Evolutionary conservation across 2,888 invertebrate genomes (phyloP).

Genomic region (Stenichneumon culpator): DNA sequence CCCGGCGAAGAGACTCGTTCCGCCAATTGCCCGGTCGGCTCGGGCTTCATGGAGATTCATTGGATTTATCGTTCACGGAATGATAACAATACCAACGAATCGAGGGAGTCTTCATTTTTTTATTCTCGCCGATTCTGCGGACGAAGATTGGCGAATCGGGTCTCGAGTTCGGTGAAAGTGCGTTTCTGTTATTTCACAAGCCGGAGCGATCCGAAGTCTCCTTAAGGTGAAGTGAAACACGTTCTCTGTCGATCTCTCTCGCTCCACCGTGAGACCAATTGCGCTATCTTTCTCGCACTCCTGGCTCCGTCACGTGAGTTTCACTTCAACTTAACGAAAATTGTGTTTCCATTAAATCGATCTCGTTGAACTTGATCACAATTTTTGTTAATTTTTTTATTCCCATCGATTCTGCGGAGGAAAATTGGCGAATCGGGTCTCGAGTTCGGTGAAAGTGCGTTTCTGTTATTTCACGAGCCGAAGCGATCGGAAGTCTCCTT

Average conservation of each 20-base stretch:
- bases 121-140: not conserved
- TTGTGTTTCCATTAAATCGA: too few relatives aligned
- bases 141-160: not conserved
- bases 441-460: not conserved
- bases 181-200: not conserved
- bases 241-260: too few relatives aligned
- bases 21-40: conserved; percentile 6
- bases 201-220: not conserved
- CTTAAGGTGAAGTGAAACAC: too few relatives aligned
- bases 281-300: too few relatives aligned
- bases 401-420: not conserved
- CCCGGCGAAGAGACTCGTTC: conserved; percentile 31
- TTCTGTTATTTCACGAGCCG: not conserved
- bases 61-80: not conserved
- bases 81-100: not conserved
- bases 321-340: too few relatives aligned
- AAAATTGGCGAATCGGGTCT: not conserved
- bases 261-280: too few relatives aligned
- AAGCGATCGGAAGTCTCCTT: too few relatives aligned
- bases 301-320: too few relatives aligned
- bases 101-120: not conserved
- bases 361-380: too few relatives aligned
- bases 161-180: not conserved
- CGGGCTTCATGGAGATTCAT: not conserved
- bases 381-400: not conserved